Conservation (phyloP, 2,797 vertebrate genomes). For the Myotis myotis region DNA sequence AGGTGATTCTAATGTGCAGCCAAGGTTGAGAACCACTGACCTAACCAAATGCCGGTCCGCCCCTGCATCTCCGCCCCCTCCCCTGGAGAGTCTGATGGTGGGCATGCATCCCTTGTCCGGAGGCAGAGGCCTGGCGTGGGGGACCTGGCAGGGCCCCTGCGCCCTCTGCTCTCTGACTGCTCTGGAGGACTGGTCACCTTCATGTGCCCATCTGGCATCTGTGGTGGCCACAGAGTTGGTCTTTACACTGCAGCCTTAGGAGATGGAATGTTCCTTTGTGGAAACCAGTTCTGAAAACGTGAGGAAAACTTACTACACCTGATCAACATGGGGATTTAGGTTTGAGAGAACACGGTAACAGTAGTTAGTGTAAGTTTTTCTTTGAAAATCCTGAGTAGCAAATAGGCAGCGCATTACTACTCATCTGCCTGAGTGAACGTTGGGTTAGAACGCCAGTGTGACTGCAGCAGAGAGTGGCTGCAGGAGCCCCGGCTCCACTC, state of each 20-base stretch:
- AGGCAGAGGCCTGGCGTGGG: neutral
- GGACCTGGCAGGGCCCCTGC: neutral
- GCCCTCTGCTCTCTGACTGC: neutral
- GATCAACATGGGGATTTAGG: neutral
- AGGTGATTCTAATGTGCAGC: neutral
- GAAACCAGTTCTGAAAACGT: neutral
- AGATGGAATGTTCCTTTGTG: neutral
- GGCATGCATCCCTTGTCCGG: neutral
- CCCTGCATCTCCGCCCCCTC: neutral
- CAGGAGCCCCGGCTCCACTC: neutral
- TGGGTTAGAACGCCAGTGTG: neutral
- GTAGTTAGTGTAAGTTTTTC: neutral
- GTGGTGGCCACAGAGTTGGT: neutral
- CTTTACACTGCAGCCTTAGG: neutral
- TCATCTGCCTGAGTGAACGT: neutral
- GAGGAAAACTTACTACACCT: neutral
- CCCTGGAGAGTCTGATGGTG: neutral
- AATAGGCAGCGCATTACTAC: neutral
- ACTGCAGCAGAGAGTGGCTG: neutral
- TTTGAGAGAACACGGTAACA: neutral
- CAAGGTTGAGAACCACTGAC: neutral
- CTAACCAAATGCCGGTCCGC: neutral
- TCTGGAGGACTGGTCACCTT: neutral
- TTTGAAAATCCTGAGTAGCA: constrained; percentile 10
- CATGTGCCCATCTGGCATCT: neutral